Evolutionary conservation across 2,113 vertebrate species (phyloP), one percentile per base, ranked within the genome.

Genomic region (Carettochelys insculpta): DNA sequence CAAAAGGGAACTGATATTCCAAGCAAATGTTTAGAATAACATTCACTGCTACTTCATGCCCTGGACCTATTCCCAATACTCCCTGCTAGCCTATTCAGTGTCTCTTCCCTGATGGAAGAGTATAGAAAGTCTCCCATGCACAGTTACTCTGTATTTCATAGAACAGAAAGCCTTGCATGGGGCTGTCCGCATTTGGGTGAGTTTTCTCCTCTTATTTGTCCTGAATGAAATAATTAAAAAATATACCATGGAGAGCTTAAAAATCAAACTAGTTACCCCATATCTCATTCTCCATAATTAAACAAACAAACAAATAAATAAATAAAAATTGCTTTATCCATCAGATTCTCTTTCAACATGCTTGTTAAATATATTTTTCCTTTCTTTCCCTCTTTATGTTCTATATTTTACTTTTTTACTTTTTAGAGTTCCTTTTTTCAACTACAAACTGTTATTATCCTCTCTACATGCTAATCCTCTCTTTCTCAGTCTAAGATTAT

Each of bases 401-500:
- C 48, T 82, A 31, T 65, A 88, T 34, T n/a, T 94, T 20, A 11
- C 3, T 75, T 2, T 77, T 93, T 87, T 68, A 29, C 3, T 54
- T 86, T 81, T 80, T 50, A 45, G 7, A 76, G 0, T 22, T 41
- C 78, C 14, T 50, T 45, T 51, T 38, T 38, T 48, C 20, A 85
- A 38, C 53, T 52, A 51, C 61, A 85, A 80, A 80, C 88, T 75
- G 34, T 48, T 89, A 85, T 90, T 90, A 90, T 85, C 82, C 79
- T 52, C 82, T 50, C 80, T 73, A 43, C 61, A 87, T 58, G 75
- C 51, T 83, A 82, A 94, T 85, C 71, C 27, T 82, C 10, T 86
- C 84, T 93, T 92, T 95, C 20, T 34, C 84, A 54, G 86, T n/a
- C 8, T 93, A 19, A 24, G 56, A 88, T 89, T 94, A 85, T 95